These are phyloP conservation scores for Gymnosoma rotundatum DNA, from an alignment of 2,888 invertebrate species.

Conservation along the genomic window DNA sequence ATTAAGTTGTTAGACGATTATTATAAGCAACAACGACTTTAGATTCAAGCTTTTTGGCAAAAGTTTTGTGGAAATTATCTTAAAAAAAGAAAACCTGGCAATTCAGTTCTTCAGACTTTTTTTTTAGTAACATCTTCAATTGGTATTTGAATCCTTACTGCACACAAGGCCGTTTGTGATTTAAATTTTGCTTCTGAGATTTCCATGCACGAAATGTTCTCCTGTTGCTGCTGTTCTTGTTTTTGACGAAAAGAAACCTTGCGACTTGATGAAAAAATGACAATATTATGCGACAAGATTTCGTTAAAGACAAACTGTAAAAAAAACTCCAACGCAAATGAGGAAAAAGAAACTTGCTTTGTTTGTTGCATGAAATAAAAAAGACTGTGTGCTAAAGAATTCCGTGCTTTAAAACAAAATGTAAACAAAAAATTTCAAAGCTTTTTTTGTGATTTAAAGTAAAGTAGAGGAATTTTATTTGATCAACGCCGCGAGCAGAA, in stretches of 20 bases:
- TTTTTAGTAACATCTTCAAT: slow-evolving; percentile 13
- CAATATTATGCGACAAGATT: slow-evolving; percentile 69
- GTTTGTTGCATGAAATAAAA: slow-evolving; percentile 22
- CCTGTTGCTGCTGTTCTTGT: neutral
- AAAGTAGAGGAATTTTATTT: slow-evolving; percentile 61
- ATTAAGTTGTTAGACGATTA: too few relatives aligned
- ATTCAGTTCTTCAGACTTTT: neutral
- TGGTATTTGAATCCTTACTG: slow-evolving; percentile 43
- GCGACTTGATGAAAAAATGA: slow-evolving; percentile 80
- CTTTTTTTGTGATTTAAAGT: slow-evolving; percentile 41
- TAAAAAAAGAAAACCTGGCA: slow-evolving; percentile 22
- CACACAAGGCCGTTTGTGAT: slow-evolving; percentile 22
- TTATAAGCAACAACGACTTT: too few relatives aligned
- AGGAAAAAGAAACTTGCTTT: slow-evolving; percentile 10
- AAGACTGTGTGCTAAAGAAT: slow-evolving; percentile 41
- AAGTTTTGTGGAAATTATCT: too few relatives aligned
- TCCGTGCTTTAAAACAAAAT: slow-evolving; percentile 22
- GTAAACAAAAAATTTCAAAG: slow-evolving; percentile 34
- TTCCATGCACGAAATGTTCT: slow-evolving; percentile 53
- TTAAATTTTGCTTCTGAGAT: slow-evolving; percentile 64
- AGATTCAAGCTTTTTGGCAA: too few relatives aligned
- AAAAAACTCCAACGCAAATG: slow-evolving; percentile 64
- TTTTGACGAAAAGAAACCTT: slow-evolving; percentile 68
- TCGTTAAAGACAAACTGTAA: slow-evolving; percentile 10
- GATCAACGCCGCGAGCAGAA: slow-evolving; percentile 67